Evolutionary conservation across 2,797 vertebrate genomes (phyloP).

Genomic region (Gorsachius magnificus): DNA sequence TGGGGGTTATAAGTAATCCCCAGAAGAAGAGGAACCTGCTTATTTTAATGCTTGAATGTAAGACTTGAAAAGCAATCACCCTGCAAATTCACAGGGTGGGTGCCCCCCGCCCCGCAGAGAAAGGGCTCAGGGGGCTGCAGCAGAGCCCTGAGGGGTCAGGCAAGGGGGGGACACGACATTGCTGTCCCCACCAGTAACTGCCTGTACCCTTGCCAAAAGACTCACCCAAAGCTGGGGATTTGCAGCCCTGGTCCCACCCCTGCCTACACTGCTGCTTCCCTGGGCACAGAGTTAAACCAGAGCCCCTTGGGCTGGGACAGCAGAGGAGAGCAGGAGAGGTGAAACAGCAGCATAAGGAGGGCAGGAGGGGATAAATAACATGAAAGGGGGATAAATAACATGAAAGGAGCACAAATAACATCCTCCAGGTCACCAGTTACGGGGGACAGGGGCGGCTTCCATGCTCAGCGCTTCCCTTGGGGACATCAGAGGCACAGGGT

Average conservation of each 20-base stretch:
- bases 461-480: rapidly evolving
- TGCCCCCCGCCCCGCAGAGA: no score
- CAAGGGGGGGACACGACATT: no score
- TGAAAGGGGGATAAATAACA: background rate
- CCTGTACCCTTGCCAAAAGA: background rate
- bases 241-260: background rate
- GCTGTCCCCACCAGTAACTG: background rate
- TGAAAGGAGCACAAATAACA: background rate
- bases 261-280: background rate
- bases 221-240: background rate
- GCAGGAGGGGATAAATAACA: background rate
- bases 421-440: background rate
- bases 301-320: background rate
- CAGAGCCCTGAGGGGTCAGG: background rate
- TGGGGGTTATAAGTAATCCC: background rate
- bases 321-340: background rate
- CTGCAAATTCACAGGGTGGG: background rate
- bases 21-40: background rate
- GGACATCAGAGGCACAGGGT: background rate
- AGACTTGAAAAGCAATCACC: background rate
- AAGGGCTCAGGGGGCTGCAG: background rate
- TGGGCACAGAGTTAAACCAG: background rate
- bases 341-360: background rate
- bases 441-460: background rate
- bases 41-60: no score